These are phyloP conservation scores for Eupsilia transversa DNA, from an alignment of 2,888 invertebrate species.

Conservation along the genomic window DNA sequence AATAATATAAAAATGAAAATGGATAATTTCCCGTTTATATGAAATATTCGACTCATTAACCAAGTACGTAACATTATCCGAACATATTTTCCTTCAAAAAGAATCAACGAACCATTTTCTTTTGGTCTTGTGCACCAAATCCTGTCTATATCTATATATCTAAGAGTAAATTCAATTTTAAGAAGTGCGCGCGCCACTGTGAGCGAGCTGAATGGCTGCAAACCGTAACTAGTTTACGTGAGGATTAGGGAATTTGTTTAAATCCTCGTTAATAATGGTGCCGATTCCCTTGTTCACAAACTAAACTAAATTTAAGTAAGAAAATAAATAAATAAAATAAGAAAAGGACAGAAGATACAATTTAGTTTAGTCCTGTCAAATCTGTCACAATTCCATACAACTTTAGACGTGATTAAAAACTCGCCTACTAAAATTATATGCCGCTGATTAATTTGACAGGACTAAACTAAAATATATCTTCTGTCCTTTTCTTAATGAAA, in stretches of 20 bases:
- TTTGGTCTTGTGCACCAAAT: conserved; percentile 69
- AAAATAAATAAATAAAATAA: no score
- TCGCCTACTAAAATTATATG: no score
- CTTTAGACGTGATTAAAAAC: no score
- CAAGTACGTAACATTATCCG: background rate
- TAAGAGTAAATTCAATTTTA: conserved; percentile 78
- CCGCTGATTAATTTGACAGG: no score
- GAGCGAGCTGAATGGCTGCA: conserved; percentile 66
- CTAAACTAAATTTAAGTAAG: no score
- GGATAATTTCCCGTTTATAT: background rate
- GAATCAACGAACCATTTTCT: conserved; percentile 63
- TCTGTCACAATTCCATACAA: no score
- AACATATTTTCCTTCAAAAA: conserved; percentile 24
- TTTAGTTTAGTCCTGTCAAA: no score
- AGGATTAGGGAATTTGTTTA: conserved; percentile 61
- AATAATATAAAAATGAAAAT: background rate
- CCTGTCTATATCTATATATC: no score
- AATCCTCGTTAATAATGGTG: conserved; percentile 60
- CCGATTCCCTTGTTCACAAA: no score
- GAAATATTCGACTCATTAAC: conserved; percentile 2
- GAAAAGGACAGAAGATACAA: no score
- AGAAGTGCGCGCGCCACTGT: conserved; percentile 70
- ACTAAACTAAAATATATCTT: no score
- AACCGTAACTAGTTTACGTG: conserved; percentile 70
- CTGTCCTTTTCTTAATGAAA: no score